Conservation (phyloP, 2,888 invertebrate species). For the Eristalis arbustorum region DNA sequence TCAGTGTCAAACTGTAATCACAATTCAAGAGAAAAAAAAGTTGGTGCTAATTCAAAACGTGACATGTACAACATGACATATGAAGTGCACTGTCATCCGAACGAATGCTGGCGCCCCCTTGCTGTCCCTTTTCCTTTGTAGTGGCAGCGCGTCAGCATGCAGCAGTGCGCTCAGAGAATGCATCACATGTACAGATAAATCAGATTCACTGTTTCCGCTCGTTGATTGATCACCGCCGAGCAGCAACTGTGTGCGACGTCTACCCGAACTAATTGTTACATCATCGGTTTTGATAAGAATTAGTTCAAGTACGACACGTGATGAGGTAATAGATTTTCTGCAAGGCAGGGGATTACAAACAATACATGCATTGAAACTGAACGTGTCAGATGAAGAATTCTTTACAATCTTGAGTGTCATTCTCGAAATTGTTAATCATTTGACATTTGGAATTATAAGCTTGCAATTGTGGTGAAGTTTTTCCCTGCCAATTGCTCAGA, state of each 20-base stretch:
- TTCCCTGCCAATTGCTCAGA: too few species aligned
- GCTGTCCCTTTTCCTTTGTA: not conserved
- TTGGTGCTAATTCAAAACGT: not conserved
- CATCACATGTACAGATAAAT: slow-evolving; percentile 20
- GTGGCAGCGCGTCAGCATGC: not conserved
- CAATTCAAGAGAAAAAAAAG: not conserved
- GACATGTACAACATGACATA: not conserved
- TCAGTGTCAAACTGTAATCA: not conserved
- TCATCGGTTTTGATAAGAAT: slow-evolving; percentile 14
- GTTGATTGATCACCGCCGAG: slow-evolving; percentile 4
- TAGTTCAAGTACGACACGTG: slow-evolving; percentile 20
- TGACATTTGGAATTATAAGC: not conserved
- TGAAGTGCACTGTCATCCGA: slow-evolving; percentile 1
- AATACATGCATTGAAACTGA: too few species aligned
- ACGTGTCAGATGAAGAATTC: too few species aligned
- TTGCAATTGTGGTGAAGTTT: too few species aligned
- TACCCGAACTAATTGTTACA: slow-evolving; percentile 30
- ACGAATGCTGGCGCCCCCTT: not conserved
- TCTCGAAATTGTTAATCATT: not conserved
- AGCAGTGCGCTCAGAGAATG: not conserved
- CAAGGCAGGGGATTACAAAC: too few species aligned
- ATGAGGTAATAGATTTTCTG: not conserved
- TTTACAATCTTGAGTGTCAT: not conserved
- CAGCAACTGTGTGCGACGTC: not conserved
- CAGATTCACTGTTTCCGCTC: slow-evolving; percentile 26